Percentiles rank a stretch among this genome's conserved stretches.
These are phyloP conservation scores for Helicoverpa zea DNA, from an alignment of 1,140 invertebrate genomes.

Conservation along the genomic window DNA sequence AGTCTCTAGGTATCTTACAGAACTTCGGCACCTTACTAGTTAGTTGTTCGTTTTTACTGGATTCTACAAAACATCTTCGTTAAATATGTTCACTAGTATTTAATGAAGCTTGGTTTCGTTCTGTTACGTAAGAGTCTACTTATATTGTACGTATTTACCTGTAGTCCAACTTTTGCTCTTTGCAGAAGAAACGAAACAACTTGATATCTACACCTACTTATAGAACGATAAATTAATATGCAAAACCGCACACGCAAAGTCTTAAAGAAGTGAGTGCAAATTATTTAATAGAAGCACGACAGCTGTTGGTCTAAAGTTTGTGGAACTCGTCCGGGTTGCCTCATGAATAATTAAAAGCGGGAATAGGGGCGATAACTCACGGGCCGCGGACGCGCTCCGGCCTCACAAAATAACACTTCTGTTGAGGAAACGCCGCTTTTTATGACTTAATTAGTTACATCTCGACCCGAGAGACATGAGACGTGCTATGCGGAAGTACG, in stretches of 20 bases:
- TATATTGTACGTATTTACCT: neutral
- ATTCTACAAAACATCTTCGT: no score
- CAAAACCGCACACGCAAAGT: slow-evolving; percentile 56
- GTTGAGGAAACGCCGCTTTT: slow-evolving; percentile 74
- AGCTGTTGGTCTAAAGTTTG: slow-evolving; percentile 72
- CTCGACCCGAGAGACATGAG: slow-evolving; percentile 53
- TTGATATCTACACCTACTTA: slow-evolving; percentile 48
- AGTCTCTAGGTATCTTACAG: no score
- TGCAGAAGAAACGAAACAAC: neutral
- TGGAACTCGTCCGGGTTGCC: slow-evolving; percentile 68
- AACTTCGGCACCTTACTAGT: no score
- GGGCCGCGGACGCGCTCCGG: slow-evolving; percentile 50
- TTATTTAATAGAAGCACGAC: slow-evolving; percentile 66
- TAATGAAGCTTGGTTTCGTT: no score
- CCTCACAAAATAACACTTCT: slow-evolving; percentile 71
- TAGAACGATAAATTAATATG: slow-evolving; percentile 57
- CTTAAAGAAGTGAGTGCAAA: slow-evolving; percentile 69
- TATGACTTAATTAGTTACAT: slow-evolving; percentile 81
- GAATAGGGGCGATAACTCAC: slow-evolving; percentile 74
- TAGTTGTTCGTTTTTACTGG: no score
- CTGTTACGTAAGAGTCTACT: neutral
- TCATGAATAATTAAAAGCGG: slow-evolving; percentile 81
- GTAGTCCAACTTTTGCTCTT: neutral
- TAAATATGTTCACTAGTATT: no score
- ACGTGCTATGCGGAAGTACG: slow-evolving; percentile 56